Base-by-base conservation (phyloP, 2,888 invertebrate genomes). In the Caenorhabditis uteleia region DNA sequence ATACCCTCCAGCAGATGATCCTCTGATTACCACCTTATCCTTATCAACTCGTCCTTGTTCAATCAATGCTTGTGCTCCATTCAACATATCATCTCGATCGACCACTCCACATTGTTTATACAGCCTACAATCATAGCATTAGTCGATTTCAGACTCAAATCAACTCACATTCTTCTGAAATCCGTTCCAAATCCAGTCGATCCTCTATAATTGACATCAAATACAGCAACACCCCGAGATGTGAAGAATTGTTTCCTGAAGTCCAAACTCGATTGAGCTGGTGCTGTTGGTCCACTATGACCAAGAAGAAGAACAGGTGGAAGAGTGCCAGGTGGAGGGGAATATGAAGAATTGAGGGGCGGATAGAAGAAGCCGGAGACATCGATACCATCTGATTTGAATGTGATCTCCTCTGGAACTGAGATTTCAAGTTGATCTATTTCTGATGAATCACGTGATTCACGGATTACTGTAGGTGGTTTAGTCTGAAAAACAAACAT, bases 131-230 rank as follows among this genome's bases (percentile, higher is more conserved):
- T 26, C 12, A n/a, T n/a, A n/a, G n/a, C n/a, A n/a, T n/a, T n/a
- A n/a, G n/a, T n/a, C n/a, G n/a, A 43, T 16, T 29, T 4, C 8
- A 7, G 14, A 20, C 6, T 43, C 23, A 57, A 43, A 43, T 43
- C 16, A 12, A 38, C 69, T n/a, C 83, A 80, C 64, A 75, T 70
- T 45, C 84, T 74, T 26, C 85, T 70, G 75, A 85, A 85, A 6
- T 73, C 61, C 18, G 82, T 78, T 20, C 85, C 85, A 68, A 82
- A 84, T 7, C 85, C 85, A 20, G 84, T 84, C 39, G 84, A 84
- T 21, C 86, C 86, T 16, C 86, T 73, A 70, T 86, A 86, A 72
- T 85, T 84, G 7, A 86, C 84, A 77, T 85, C 84, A 31, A 85
- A 78, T 1, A 86, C 80, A 16, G 84, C 85, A 70, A 85, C 83